Base-by-base conservation (phyloP, 1,140 invertebrate species). In the Paracyclopina nana region DNA sequence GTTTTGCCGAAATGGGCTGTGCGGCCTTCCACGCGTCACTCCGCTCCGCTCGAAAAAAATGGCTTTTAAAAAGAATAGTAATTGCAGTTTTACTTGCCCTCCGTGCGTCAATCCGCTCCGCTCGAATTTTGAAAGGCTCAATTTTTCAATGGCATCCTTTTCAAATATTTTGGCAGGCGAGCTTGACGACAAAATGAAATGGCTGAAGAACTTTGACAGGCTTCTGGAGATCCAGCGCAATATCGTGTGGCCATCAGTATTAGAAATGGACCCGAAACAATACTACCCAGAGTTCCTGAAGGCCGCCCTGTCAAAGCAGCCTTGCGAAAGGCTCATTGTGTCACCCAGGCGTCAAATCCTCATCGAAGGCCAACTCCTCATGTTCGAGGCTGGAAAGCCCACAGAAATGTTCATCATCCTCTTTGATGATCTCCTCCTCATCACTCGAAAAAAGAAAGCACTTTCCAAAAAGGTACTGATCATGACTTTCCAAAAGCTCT, bases 121-220 rank as follows among this genome's bases (percentile, higher is more conserved):
- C n/a, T n/a, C n/a, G n/a, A n/a, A n/a, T n/a, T n/a, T n/a, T n/a
- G n/a, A n/a, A n/a, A n/a, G n/a, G n/a, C n/a, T n/a, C n/a, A n/a
- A n/a, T n/a, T n/a, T n/a, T n/a, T n/a, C n/a, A n/a, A n/a, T n/a
- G n/a, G n/a, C 11, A 18, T 45, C 50, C 3, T 11, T 20, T 31
- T 48, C 42, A 34, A 30, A 55, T 18, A 42, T 43, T 46, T 56
- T 58, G 61, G 41, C 60, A 77, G 75, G 74, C 52, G 73, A 74
- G 55, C 63, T 78, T 38, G 77, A 78, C 61, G 76, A 78, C 53
- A 77, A 77, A 60, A 77, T 78, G 67, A 73, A 73, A 58, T 79
- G 76, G 77, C 60, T 78, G 42, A 77, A 77, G 56, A 79, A 79
- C 59, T 79, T 77, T 64, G 76, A 79, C 57, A 61, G 77, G 29